Base-by-base conservation (phyloP, 2,113 vertebrate species). In the Riparia riparia region DNA sequence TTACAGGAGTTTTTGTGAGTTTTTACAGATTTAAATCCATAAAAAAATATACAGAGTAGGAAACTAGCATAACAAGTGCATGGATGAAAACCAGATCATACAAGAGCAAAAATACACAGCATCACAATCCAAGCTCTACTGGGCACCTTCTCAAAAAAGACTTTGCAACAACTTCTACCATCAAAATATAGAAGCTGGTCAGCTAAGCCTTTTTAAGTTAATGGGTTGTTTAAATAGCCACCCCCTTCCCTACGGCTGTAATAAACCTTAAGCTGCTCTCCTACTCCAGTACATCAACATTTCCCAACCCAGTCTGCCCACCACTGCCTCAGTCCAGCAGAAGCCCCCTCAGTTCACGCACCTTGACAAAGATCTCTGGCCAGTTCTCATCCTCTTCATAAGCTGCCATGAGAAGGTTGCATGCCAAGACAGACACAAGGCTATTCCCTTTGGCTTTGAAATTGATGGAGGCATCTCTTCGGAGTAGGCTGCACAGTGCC, bases 301-400 rank as follows among this genome's bases (percentile, higher is more conserved):
- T 10, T 42, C 66, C 53, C 71, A 66, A 2, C 4, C 17, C 28
- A 13, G 17, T 4, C 10, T 12, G 4, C 34, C 70, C 49, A 53
- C 17, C 9, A 71, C 20, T 4, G 13, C 28, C 37, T 47, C 42
- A 19, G 19, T 12, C 14, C 39, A 28, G 22, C 26, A 41, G 31
- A 45, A 79, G 5, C 9, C 25, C 32, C 21, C 96, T 86, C 78
- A 98, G 24, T 8, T 89, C 68, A 81, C 64, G 29, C 44, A 95
- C 99, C 98, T 99, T 99, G 32, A 99, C 99, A 87, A 99, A 99
- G 92, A 99, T 99, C 96, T 99, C 99, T 0, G 99, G 99, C 99
- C 99, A 99, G 98, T 99, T 99, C 94, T 99, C 99, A 1, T 99
- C 99, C 72, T 99, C 99, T 90, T 99, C 99, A 0, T 99, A 99